Conservation (phyloP, 2,888 invertebrate genomes). For the Drosophila recens region DNA sequence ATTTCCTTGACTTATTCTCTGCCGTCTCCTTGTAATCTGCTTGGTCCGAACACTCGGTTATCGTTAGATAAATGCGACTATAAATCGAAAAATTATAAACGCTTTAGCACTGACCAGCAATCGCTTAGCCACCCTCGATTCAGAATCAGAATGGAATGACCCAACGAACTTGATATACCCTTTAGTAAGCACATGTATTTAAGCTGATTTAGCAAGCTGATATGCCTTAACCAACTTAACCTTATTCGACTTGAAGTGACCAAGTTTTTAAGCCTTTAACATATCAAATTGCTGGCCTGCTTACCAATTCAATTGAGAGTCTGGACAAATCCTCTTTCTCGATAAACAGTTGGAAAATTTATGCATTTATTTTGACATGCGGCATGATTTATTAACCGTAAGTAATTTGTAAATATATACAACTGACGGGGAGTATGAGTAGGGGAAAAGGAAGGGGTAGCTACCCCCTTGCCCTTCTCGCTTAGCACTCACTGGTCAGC, state of each 20-base stretch:
- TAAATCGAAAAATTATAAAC: constrained; percentile 85
- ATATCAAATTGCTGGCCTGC: constrained; percentile 58
- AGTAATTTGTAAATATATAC: constrained; percentile 80
- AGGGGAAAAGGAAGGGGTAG: constrained; percentile 29
- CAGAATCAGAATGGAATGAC: not conserved
- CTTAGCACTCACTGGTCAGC: constrained; percentile 38
- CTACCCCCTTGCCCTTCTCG: constrained; percentile 33
- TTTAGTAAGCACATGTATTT: not conserved
- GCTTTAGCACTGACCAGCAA: constrained; percentile 67
- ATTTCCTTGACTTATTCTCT: constrained; percentile 74
- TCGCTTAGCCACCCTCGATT: constrained; percentile 40
- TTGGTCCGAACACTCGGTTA: constrained; percentile 44
- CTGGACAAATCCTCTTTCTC: constrained; percentile 36
- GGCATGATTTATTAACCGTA: constrained; percentile 85
- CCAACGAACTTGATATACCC: constrained; percentile 15
- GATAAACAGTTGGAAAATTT: constrained; percentile 70
- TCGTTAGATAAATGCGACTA: constrained; percentile 81
- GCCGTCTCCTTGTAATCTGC: constrained; percentile 35
- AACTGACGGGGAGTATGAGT: constrained; percentile 29
- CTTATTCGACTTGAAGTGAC: constrained; percentile 20
- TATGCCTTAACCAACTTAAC: not conserved
- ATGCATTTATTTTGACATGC: constrained; percentile 82
- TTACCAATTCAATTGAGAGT: constrained; percentile 65
- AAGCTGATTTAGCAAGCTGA: constrained; percentile 1
- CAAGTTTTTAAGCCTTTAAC: constrained; percentile 68